Conservation (phyloP, 2,113 vertebrate species). For the Phrynosoma blainvillii region DNA sequence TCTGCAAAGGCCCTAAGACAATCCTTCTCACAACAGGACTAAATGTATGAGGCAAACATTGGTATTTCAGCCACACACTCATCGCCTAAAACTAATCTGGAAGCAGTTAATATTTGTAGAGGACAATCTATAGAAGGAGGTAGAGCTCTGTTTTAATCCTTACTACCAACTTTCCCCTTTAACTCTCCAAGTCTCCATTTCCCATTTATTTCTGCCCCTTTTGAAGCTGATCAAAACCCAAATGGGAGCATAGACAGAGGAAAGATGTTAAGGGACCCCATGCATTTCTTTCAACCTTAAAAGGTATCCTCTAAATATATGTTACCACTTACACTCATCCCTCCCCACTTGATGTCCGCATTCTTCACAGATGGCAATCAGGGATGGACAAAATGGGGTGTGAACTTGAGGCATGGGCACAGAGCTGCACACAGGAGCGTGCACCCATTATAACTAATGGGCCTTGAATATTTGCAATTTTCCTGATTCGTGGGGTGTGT, state of each 20-base stretch:
- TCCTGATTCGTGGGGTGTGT: no score
- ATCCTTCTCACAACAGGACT: conserved; percentile 19
- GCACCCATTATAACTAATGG: no score
- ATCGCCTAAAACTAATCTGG: background rate
- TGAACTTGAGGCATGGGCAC: no score
- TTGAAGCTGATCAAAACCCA: background rate
- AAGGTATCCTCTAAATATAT: no score
- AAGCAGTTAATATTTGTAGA: background rate
- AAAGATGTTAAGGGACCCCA: background rate
- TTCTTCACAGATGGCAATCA: no score
- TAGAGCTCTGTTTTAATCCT: background rate
- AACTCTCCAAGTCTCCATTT: background rate
- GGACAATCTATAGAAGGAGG: background rate
- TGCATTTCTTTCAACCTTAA: background rate
- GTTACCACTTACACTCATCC: no score
- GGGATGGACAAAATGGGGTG: no score
- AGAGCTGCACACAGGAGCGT: no score
- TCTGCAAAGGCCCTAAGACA: background rate
- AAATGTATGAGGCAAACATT: background rate
- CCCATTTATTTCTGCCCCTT: background rate
- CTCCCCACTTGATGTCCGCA: no score
- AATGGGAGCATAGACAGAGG: background rate
- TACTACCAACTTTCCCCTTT: no score
- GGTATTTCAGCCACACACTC: background rate
- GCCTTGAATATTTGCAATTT: no score